phyloP scores from a whole-genome alignment of 2,113 vertebrate species.

The Corythaixoides concolor region DNA sequence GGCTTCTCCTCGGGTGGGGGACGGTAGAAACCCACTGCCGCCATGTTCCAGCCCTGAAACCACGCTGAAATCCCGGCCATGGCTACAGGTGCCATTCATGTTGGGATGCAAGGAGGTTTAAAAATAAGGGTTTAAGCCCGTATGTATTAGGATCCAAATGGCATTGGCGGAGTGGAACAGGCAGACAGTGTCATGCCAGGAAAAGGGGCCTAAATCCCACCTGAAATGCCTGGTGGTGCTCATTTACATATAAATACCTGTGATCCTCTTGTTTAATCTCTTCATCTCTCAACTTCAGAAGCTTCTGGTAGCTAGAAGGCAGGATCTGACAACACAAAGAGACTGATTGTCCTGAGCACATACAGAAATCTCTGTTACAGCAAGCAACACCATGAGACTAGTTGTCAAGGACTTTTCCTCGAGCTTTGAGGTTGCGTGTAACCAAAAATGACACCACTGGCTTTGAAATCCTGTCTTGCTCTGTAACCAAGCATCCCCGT shows the following conservation, averaged over 20 bases:
- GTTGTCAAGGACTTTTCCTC: neutral
- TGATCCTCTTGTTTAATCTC: neutral
- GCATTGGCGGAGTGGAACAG: neutral
- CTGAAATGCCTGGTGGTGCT: neutral
- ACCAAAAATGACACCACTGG: neutral
- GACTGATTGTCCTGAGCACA: neutral
- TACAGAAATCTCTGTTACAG: neutral
- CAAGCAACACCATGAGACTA: neutral
- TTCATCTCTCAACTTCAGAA: neutral
- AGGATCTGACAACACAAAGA: neutral
- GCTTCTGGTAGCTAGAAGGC: neutral
- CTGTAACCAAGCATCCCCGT: neutral
- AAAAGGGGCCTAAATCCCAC: neutral
- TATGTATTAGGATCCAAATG: neutral
- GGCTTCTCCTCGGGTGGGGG: neutral
- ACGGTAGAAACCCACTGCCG: neutral
- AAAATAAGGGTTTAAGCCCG: neutral
- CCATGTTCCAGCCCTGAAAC: neutral
- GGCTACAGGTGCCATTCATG: neutral
- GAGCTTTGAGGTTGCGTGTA: neutral
- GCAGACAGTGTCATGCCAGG: neutral
- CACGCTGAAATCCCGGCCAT: rapidly evolving
- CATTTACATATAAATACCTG: neutral
- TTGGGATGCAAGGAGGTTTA: neutral
- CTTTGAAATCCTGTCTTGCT: neutral